Evolutionary conservation across 2,888 invertebrate species (phyloP), one percentile per base, ranked within the genome.

Genomic region (Campaea margaritaria): DNA sequence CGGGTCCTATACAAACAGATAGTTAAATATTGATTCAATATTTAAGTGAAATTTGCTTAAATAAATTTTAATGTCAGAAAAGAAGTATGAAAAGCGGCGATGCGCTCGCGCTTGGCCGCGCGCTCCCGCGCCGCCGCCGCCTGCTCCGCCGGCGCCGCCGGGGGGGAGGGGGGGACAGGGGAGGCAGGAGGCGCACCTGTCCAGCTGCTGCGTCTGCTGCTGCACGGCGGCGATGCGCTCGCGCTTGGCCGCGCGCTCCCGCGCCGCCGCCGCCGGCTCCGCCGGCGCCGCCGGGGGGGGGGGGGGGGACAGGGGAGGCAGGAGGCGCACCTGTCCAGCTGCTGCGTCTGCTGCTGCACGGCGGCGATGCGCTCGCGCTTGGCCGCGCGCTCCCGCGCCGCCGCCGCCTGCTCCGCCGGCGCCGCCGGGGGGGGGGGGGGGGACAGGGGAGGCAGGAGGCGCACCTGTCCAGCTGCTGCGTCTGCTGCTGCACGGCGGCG

Each of bases 281-380:
- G 31, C 14, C 27, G 39, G 13, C 48, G 21, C 13, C 39, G 16
- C 14, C 5, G 15, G 27, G 2, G 7, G 27, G 27, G 27, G 2
- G 4, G 7, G 4, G 27, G 27, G 27, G 27, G 4, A 27, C 27
- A 7, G 27, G 27, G 27, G 2, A 2, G 7, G 27, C 27, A 27
- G 2, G 27, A 10, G 34, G 12, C 36, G 7, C 36, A 39, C 39
- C 39, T 13, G 39, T 39, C 39, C 0, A 68, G 73, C 12, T 54
- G 58, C 0, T 72, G 12, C 73, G 1, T 72, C 75, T 49, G 66
- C 65, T 2, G n/a, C 2, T n/a, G 21, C 14, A 21, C 12, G 13
- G 79, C 87, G n/a, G 91, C 93, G 60, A 94, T 93, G 51, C 91
- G 86, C 31, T 89, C 91, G 10, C 83, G 79, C 39, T 84, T 78